Evolutionary conservation across 2,888 invertebrate genomes (phyloP), one percentile per base, ranked within the genome.

Genomic region (Tipula confusa): DNA sequence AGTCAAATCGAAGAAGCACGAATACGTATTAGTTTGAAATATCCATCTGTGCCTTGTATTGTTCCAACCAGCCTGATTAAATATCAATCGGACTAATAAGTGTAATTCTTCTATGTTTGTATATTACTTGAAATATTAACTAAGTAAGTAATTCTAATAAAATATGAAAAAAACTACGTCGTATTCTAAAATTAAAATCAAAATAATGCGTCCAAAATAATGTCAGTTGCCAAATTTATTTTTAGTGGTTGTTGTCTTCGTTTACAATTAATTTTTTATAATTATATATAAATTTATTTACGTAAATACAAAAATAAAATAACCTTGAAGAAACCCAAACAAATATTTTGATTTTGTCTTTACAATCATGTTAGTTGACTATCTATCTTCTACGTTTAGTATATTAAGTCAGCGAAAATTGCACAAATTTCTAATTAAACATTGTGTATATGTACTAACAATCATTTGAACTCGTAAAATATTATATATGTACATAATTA

Each of bases 181-280:
- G 64, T 24, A 64, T 24, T 64, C 64, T 64, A 64, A 64, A 64
- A 64, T 64, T 64, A 64, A 64, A 64, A 64, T 64, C 64, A 64
- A 24, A 64, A 64, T 64, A 43, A 64, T 24, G 64, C 64, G 64
- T 24, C 64, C 64, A 64, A 64, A 64, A 64, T 64, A 64, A 64
- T 24, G 18, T 24, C 24, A 6, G 24, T 64, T 64, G 64, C 64
- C 64, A 64, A 64, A 64, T 64, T 6, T 11, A 64, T 64, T 64
- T 24, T 64, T 64, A 24, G 11, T 24, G 18, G 64, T 64, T 64
- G 64, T 18, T 64, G 24, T 24, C 64, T 64, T 64, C 18, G 24
- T 64, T 64, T 24, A 24, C 64, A 64, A 64, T 64, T 64, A 24
- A 7, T 64, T 64, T 64, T 64, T 64, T 64, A 64, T 24, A 64